Evolutionary conservation across 2,888 invertebrate genomes (phyloP).

Genomic region (Drosophila merina): DNA sequence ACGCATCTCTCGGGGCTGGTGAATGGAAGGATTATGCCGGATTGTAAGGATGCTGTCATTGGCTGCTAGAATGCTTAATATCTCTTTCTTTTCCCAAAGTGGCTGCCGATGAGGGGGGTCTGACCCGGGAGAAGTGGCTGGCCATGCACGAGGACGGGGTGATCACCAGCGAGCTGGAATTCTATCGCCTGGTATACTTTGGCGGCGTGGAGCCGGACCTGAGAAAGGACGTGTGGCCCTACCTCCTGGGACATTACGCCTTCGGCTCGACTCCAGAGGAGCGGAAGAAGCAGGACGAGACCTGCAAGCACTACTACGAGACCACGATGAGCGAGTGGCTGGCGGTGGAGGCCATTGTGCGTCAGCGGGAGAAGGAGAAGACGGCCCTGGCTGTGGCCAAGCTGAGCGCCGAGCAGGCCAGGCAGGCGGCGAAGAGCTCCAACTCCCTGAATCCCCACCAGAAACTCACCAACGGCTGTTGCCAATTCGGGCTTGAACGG

Average conservation of each 20-base stretch:
- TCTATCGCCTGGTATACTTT: slow-evolving; percentile 93
- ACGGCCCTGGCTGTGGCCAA: slow-evolving; percentile 93
- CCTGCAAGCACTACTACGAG: slow-evolving; percentile 91
- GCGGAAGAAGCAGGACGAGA: slow-evolving; percentile 87
- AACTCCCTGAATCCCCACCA: slow-evolving; percentile 9
- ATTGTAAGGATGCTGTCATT: slow-evolving; percentile 83
- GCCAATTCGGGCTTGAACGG: slow-evolving; percentile 10
- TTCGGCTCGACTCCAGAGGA: slow-evolving; percentile 90
- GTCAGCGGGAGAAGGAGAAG: slow-evolving; percentile 91
- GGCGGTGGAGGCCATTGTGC: slow-evolving; percentile 96
- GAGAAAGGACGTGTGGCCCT: slow-evolving; percentile 94
- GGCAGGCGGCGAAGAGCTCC: slow-evolving; percentile 83
- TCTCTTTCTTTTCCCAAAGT: slow-evolving; percentile 81
- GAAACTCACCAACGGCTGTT: slow-evolving; percentile 29
- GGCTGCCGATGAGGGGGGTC: slow-evolving; percentile 87
- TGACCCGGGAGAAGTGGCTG: slow-evolving; percentile 91
- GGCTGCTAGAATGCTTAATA: neutral
- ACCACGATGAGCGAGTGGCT: slow-evolving; percentile 97
- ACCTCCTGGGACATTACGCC: slow-evolving; percentile 92
- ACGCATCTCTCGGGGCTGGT: slow-evolving; percentile 96
- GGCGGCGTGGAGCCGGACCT: slow-evolving; percentile 93
- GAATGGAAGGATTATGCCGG: slow-evolving; percentile 89
- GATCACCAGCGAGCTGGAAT: slow-evolving; percentile 88
- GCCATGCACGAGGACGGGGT: slow-evolving; percentile 88
- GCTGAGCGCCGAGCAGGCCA: slow-evolving; percentile 83